phyloP scores from a whole-genome alignment of 2,797 vertebrate species.

The Cossypha caffra region DNA sequence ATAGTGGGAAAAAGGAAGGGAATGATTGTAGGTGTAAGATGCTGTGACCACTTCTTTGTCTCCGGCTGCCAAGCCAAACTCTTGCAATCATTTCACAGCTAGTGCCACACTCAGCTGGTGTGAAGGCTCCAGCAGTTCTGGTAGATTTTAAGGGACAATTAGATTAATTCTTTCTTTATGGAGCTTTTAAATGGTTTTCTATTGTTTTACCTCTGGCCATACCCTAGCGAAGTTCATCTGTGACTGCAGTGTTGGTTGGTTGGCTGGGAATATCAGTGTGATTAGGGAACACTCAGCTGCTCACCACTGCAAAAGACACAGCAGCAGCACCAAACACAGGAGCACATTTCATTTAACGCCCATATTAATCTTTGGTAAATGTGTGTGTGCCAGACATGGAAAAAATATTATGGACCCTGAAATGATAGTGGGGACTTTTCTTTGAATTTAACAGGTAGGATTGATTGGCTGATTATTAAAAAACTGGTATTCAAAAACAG shows the following conservation, averaged over 20 bases:
- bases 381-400: neutral
- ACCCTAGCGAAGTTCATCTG: neutral
- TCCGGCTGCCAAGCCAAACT: neutral
- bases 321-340: neutral
- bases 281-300: neutral
- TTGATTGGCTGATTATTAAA: neutral
- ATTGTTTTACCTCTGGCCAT: neutral
- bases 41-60: neutral
- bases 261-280: neutral
- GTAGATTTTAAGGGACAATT: slow-evolving; percentile 27
- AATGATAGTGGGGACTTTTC: neutral
- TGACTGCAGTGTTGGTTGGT: neutral
- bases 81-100: slow-evolving; percentile 28
- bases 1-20: neutral
- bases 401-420: neutral
- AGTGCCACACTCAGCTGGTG: neutral
- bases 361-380: neutral
- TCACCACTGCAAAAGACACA: neutral
- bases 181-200: neutral
- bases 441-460: neutral
- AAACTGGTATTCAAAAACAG: neutral
- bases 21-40: neutral
- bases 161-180: neutral
- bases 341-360: neutral
- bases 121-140: neutral